These are phyloP conservation scores for Incurvaria masculella DNA, from an alignment of 2,888 invertebrate genomes.

Conservation along the genomic window DNA sequence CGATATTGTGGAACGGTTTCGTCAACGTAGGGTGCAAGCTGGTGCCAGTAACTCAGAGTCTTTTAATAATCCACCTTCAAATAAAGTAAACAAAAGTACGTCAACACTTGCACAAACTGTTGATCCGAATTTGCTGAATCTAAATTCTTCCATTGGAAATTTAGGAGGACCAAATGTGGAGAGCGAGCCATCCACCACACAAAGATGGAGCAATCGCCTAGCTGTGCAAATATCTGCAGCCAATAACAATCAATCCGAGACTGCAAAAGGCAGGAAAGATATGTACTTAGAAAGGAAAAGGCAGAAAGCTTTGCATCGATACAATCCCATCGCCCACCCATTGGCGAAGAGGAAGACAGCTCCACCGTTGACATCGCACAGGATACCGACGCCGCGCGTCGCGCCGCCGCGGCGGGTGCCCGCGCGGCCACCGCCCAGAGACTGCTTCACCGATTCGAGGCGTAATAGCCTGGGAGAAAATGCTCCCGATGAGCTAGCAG, in stretches of 20 bases:
- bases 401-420: neutral
- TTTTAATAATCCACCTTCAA: too few relatives aligned
- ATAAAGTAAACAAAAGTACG: too few relatives aligned
- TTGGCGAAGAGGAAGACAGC: slow-evolving; percentile 30
- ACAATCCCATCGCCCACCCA: slow-evolving; percentile 41
- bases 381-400: slow-evolving; percentile 36
- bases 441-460: slow-evolving; percentile 17
- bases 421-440: slow-evolving; percentile 24
- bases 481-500: slow-evolving; percentile 27
- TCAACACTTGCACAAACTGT: too few relatives aligned
- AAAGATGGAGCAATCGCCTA: slow-evolving; percentile 42
- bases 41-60: too few relatives aligned
- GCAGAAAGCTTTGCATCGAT: slow-evolving; percentile 40
- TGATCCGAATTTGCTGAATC: too few relatives aligned
- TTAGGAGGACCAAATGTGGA: neutral
- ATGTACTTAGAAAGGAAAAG: slow-evolving; percentile 38
- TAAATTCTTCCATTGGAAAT: too few relatives aligned
- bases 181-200: slow-evolving; percentile 20
- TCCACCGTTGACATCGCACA: slow-evolving; percentile 36
- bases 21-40: too few relatives aligned
- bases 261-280: slow-evolving; percentile 39
- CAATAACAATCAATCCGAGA: slow-evolving; percentile 41
- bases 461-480: slow-evolving; percentile 19
- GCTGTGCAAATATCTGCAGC: slow-evolving; percentile 48
- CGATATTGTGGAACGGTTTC: too few relatives aligned